Conservation (phyloP, 1,140 invertebrate species). For the Sipha flava region DNA sequence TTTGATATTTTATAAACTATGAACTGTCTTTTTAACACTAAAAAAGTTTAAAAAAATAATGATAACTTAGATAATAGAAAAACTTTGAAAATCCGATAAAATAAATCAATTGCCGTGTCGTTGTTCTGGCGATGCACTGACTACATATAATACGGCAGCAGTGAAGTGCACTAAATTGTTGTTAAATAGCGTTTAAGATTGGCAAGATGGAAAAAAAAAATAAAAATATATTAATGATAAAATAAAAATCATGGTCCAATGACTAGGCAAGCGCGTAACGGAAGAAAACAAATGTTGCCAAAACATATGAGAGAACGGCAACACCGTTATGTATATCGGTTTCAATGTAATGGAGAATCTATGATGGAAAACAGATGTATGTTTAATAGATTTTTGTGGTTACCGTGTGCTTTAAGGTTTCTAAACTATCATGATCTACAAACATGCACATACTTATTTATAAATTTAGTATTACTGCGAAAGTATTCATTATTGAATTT, state of each 20-base stretch:
- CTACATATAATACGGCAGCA: neutral
- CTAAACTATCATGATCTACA: neutral
- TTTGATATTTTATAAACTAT: neutral
- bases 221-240: neutral
- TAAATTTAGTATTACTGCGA: no score
- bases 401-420: neutral
- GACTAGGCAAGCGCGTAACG: constrained; percentile 4
- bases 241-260: constrained; percentile 12
- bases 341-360: neutral
- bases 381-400: constrained; percentile 4
- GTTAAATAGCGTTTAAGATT: neutral
- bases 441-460: neutral
- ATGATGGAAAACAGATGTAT: constrained; percentile 13
- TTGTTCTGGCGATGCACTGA: neutral
- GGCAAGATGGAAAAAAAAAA: neutral
- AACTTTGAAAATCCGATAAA: no score
- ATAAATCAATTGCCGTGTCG: neutral
- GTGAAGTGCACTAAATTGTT: neutral
- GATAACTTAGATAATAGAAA: no score
- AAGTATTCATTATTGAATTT: no score
- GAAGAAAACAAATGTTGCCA: neutral
- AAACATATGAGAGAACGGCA: neutral
- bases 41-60: neutral
- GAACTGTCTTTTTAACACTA: neutral
- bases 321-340: neutral